Conservation (phyloP, 2,888 invertebrate genomes). For the Agrochola circellaris region DNA sequence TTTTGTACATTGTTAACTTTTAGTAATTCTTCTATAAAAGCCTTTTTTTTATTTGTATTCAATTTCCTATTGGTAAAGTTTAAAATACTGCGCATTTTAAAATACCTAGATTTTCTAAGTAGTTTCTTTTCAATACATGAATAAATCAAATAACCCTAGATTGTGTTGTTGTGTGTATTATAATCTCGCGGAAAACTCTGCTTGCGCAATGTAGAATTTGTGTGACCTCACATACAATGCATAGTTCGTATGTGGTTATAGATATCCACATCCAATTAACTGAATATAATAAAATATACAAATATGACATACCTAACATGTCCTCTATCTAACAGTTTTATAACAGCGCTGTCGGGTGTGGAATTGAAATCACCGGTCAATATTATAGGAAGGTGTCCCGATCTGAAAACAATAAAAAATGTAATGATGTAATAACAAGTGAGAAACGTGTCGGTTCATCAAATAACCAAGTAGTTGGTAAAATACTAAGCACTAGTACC, state of each 20-base stretch:
- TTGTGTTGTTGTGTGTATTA: too few species aligned
- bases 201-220: neutral
- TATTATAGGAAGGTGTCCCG: slow-evolving; percentile 94
- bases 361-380: slow-evolving; percentile 98
- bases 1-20: too few species aligned
- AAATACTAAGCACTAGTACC: too few species aligned
- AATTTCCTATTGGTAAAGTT: too few species aligned
- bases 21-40: too few species aligned
- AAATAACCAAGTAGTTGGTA: neutral
- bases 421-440: neutral
- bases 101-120: too few species aligned
- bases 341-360: slow-evolving; percentile 93
- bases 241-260: neutral
- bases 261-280: neutral
- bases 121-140: too few species aligned
- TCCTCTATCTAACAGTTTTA: slow-evolving; percentile 93
- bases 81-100: too few species aligned
- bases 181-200: neutral
- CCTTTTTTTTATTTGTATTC: too few species aligned
- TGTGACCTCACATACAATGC: neutral
- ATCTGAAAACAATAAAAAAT: slow-evolving; percentile 70
- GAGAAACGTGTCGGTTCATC: too few species aligned
- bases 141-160: too few species aligned
- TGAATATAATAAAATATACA: neutral
- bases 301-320: slow-evolving; percentile 82